Base-by-base conservation (phyloP, 1,140 invertebrate species). In the Aricia agestis region DNA sequence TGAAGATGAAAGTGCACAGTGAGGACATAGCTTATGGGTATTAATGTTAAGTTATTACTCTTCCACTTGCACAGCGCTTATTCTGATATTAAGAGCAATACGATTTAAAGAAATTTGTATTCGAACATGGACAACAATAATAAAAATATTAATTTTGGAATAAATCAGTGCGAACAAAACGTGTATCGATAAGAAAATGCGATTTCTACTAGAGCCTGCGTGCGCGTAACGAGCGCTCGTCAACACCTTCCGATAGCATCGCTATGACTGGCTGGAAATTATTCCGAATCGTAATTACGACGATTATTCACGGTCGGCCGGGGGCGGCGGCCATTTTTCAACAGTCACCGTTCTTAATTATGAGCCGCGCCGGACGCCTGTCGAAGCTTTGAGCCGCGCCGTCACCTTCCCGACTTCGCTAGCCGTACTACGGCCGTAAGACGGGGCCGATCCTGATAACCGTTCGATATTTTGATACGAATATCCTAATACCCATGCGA, bases 271-370 rank as follows among this genome's bases (percentile, higher is more conserved):
- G 89, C 89, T 86, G 83, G 89, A 91, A 91, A 91, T 91, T 91
- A 91, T 91, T 91, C 89, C 81, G 87, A 91, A 88, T 91, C 84
- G 87, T 91, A 91, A 91, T 91, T 91, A 91, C 89, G 84, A 78
- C 89, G 87, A 91, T 91, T 91, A 91, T 91, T 91, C 89, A 91
- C 87, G 89, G 89, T 85, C 83, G 86, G 87, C 89, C 89, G 87
- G 86, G 89, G 89, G 87, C 87, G 86, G 89, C 87, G 76, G 86
- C 86, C 87, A 90, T 91, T 91, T 91, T 91, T 91, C 89, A 91
- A 91, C 89, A 91, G 89, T 91, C 89, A 91, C 89, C 85, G 86
- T 91, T 91, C 89, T 91, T 91, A 91, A 91, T 90, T 91, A 91
- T 90, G 87, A 89, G 82, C 84, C 83, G 80, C 79, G 83, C 76